Conservation (phyloP, 1,140 invertebrate species). For the Trypoxylus dichotomus region DNA sequence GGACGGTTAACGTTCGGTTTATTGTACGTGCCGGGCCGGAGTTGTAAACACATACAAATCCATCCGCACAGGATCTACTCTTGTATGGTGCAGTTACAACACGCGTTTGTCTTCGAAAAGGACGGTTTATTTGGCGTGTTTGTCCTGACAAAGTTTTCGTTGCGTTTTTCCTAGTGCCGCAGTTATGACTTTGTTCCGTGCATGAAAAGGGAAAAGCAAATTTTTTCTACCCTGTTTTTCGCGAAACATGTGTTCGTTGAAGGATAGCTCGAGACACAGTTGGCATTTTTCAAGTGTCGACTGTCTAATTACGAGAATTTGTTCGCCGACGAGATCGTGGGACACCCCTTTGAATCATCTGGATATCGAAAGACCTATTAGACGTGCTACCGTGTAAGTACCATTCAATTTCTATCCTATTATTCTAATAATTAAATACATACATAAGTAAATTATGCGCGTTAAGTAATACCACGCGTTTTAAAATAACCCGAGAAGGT, state of each 20-base stretch:
- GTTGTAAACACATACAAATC: neutral
- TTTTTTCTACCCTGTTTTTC: neutral
- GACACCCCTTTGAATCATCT: constrained; percentile 3
- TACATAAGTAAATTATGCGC: neutral
- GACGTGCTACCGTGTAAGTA: constrained; percentile 26
- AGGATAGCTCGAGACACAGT: constrained; percentile 13
- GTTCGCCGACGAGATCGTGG: constrained; percentile 17
- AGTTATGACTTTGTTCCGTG: neutral
- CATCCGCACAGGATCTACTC: neutral
- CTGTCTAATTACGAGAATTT: constrained; percentile 16
- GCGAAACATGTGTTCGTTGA: constrained; percentile 28
- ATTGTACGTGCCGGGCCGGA: neutral
- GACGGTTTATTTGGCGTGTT: neutral
- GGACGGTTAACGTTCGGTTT: neutral
- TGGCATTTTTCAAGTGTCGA: constrained; percentile 30
- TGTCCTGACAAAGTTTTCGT: neutral
- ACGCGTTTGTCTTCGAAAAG: neutral
- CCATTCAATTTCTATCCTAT: neutral
- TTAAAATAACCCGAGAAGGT: constrained; percentile 1
- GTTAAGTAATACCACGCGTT: neutral
- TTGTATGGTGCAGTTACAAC: neutral
- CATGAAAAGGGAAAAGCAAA: neutral
- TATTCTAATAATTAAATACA: neutral
- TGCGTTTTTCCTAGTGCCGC: neutral
- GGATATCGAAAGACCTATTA: neutral